Percentiles rank a stretch among this genome's conserved stretches.
These are phyloP conservation scores for Colletes gigas DNA, from an alignment of 1,140 invertebrate genomes.

Conservation along the genomic window DNA sequence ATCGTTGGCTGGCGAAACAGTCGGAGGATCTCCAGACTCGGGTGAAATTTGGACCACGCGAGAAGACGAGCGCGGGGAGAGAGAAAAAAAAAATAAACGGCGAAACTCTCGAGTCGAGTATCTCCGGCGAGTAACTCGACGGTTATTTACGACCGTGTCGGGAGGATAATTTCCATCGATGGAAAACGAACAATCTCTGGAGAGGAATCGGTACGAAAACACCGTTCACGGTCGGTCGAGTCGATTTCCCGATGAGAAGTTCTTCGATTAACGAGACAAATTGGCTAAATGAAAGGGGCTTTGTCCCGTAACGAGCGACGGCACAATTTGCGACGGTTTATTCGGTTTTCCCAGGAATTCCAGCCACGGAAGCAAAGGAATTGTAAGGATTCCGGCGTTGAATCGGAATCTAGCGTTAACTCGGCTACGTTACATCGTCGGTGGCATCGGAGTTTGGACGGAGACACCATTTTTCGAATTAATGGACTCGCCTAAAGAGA, in stretches of 20 bases:
- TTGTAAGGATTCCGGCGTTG: not conserved
- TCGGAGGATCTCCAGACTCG: not conserved
- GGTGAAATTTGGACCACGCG: slow-evolving; percentile 4
- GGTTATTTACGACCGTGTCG: slow-evolving; percentile 19
- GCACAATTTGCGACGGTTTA: slow-evolving; percentile 17
- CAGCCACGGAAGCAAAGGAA: not conserved
- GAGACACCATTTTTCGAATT: slow-evolving; percentile 74
- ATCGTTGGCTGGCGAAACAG: not conserved
- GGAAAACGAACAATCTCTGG: slow-evolving; percentile 3
- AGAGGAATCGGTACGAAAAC: slow-evolving; percentile 16
- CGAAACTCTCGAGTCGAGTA: slow-evolving; percentile 18
- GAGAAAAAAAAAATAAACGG: not conserved
- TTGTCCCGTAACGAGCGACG: slow-evolving; percentile 14
- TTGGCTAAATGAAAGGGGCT: slow-evolving; percentile 34
- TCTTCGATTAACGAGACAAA: slow-evolving; percentile 37
- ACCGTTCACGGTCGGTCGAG: not conserved
- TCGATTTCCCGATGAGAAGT: slow-evolving; percentile 12
- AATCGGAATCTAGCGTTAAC: not conserved
- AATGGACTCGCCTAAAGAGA: slow-evolving; percentile 70
- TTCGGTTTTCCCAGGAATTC: not conserved
- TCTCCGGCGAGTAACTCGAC: slow-evolving; percentile 41
- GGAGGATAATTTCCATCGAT: not conserved
- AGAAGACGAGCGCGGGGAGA: not conserved
- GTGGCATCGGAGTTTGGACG: not conserved
- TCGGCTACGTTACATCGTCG: slow-evolving; percentile 14